These are phyloP conservation scores for Metopolophium dirhodum DNA, from an alignment of 1,140 invertebrate genomes.

Conservation along the genomic window DNA sequence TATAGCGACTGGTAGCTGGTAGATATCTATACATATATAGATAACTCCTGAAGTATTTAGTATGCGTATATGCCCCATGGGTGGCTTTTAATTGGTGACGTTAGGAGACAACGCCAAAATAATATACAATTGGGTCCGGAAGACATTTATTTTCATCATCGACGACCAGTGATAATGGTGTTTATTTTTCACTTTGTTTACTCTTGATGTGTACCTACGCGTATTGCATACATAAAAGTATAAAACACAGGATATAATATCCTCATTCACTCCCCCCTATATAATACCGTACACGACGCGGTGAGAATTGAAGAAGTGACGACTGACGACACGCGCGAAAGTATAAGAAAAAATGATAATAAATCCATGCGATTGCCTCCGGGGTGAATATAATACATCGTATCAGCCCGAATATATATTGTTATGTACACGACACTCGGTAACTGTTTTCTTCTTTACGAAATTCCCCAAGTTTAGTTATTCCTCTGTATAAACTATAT, in stretches of 20 bases:
- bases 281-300: not conserved
- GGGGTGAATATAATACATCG: not conserved
- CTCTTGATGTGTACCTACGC: not conserved
- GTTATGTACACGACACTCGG: not conserved
- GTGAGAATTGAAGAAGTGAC: not conserved
- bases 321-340: not conserved
- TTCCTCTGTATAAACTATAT: not conserved
- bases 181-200: slow-evolving; percentile 18
- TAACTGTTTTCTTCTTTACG: not conserved
- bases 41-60: not conserved
- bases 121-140: not conserved
- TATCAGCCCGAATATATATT: not conserved
- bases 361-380: not conserved
- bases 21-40: no score
- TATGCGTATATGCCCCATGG: not conserved
- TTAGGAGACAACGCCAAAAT: not conserved
- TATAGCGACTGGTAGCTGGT: not conserved
- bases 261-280: not conserved
- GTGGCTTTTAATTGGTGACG: not conserved
- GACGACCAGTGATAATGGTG: not conserved
- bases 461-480: not conserved
- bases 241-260: not conserved
- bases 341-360: not conserved
- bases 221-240: not conserved
- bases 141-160: slow-evolving; percentile 4